Evolutionary conservation across 2,888 invertebrate genomes (phyloP).

Genomic region (Andrena praecox): DNA sequence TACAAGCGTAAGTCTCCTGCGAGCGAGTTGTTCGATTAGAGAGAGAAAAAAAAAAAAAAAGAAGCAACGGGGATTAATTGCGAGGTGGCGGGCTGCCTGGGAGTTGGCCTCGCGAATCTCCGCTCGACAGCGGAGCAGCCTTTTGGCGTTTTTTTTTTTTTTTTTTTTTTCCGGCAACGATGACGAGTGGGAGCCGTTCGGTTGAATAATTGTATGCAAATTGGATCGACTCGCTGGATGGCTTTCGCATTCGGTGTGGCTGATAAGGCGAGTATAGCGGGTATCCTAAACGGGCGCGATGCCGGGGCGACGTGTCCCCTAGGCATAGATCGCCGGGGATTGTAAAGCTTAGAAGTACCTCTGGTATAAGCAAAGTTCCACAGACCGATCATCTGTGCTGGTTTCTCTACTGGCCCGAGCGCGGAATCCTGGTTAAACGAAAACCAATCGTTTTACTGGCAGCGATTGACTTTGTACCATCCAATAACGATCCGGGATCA

Average conservation of each 20-base stretch:
- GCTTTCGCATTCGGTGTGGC: no score
- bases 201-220: no score
- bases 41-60: no score
- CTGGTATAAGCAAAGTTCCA: slow-evolving; percentile 62
- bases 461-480: slow-evolving; percentile 51
- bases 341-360: slow-evolving; percentile 37
- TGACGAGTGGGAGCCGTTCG: no score
- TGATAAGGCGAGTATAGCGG: no score
- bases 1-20: slow-evolving; percentile 13
- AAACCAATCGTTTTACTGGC: slow-evolving; percentile 54
- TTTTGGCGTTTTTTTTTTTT: no score
- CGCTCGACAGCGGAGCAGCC: no score
- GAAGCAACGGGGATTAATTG: neutral
- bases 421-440: slow-evolving; percentile 46
- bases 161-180: no score
- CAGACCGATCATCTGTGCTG: slow-evolving; percentile 57
- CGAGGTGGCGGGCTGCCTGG: neutral
- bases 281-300: neutral
- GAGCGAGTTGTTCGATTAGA: slow-evolving; percentile 28
- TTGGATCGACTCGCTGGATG: no score
- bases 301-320: neutral
- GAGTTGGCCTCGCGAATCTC: neutral
- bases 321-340: neutral
- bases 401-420: slow-evolving; percentile 28
- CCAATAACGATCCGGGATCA: slow-evolving; percentile 58